phyloP scores from a whole-genome alignment of 2,797 vertebrate species.

The Benthosema pterotum region DNA sequence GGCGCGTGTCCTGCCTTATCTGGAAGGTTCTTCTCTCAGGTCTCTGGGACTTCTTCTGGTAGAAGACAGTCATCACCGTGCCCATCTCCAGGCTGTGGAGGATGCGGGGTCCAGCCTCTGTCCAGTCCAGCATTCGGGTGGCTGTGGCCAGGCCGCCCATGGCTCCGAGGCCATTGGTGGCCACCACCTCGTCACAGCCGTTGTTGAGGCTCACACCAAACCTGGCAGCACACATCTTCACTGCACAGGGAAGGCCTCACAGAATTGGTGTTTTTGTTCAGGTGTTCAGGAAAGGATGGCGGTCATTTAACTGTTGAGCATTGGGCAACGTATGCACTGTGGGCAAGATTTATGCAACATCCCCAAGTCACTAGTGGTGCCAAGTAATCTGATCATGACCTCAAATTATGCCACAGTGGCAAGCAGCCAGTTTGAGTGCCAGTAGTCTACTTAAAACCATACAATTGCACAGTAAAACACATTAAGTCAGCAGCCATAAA shows the following conservation, averaged over 20 bases:
- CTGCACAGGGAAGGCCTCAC: conserved; percentile 40
- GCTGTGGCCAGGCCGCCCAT: conserved; percentile 36
- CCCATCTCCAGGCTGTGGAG: conserved; percentile 84
- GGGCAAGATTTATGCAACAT: conserved; percentile 22
- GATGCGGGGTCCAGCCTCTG: conserved; percentile 71
- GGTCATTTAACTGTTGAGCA: conserved; percentile 8
- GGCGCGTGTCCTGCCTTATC: conserved; percentile 80
- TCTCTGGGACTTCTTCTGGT: conserved; percentile 88
- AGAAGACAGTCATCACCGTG: conserved; percentile 86
- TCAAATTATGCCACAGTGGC: conserved; percentile 8
- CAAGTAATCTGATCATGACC: conserved; percentile 14
- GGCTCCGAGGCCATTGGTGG: conserved; percentile 32
- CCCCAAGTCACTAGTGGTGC: conserved; percentile 20
- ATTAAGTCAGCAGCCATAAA: conserved; percentile 34
- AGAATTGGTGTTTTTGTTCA: conserved; percentile 17
- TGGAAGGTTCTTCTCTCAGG: conserved; percentile 87
- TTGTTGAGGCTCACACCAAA: conserved; percentile 80
- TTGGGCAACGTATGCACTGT: conserved; percentile 1
- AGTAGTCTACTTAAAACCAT: conserved; percentile 4
- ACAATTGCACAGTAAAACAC: conserved; percentile 19
- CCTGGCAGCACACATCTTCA: conserved; percentile 84
- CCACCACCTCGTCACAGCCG: conserved; percentile 77
- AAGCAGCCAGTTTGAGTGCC: neutral
- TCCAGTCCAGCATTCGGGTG: conserved; percentile 76
- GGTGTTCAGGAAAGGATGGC: conserved; percentile 2